Evolutionary conservation across 2,888 invertebrate genomes (phyloP), one percentile per base, ranked within the genome.

Genomic region (Selenia dentaria): DNA sequence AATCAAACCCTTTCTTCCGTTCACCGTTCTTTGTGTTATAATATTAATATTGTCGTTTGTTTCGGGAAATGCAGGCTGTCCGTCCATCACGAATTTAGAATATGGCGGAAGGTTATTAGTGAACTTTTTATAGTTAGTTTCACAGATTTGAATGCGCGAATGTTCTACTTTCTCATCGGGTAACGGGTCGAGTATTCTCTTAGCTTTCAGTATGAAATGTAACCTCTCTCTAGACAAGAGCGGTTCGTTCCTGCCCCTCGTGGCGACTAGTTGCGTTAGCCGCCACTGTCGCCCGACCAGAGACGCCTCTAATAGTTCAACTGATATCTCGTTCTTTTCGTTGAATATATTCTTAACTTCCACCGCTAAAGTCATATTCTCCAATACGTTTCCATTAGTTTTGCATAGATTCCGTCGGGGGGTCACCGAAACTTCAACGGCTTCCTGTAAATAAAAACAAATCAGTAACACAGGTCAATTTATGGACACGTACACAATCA

Each of bases 321-420:
- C 83, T 78, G 89, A 47, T 81, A 93, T 58, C 74, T 92, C 91
- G 64, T 93, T 92, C 63, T 94, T 94, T 8, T 92, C 86, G 60
- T 92, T 92, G 72, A 94, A 94, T 24, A 93, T 86, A 77, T 96
- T 96, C 62, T 94, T 94, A 0, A 95, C 85, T 66, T 93, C 94
- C 2, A 95, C 79, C 22, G 94, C 93, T 6, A 96, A 69, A 33
- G 93, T 93, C 68, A 96, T 82, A 37, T 93, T 93, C 59, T 93
- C 92, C 20, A 83, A 70, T 6, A 76, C 69, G 4, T 81, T 76
- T 0, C 70, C 78, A 3, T 74, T 67, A 3, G 70, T 56, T 8
- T 76, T 76, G 29, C 82, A 78, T 8, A 92, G 75, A 58, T 92
- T 92, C 48, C 92, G 84, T 2, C 91, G 83, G 0, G 92, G 92